Base-by-base conservation (phyloP, 2,888 invertebrate genomes). In the Magallana nippona region DNA sequence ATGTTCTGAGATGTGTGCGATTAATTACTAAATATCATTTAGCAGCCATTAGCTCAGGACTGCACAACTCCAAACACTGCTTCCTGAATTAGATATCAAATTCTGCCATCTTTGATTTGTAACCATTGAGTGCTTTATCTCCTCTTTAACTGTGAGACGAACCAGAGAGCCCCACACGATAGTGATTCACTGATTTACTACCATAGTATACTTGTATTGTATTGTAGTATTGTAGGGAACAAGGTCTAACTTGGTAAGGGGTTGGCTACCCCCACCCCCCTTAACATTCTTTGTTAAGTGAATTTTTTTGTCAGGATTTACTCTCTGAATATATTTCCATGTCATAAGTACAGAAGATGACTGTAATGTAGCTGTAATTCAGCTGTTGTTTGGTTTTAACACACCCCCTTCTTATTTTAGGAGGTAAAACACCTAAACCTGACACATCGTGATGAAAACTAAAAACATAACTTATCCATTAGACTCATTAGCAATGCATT, bases 1-100 rank as follows among this genome's bases (percentile, higher is more conserved):
- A 71, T 22, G 71, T 71, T 15, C 27, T 15, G 13, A 71, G 27
- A 71, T 71, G 27, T 71, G 71, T 71, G 71, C 27, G 22, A 71
- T 71, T 71, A 71, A 71, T 71, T 71, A 71, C 71, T 71, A 71
- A 71, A 71, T 71, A 71, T 71, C 71, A 71, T 71, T 71, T 71
- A 71, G 71, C 27, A 71, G 71, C 71, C 71, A 71, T 71, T 71
- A 71, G 71, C 71, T 71, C 71, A 71, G 15, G 71, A 27, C 71
- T 71, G 32, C 27, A 71, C n/a, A 71, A 71, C 71, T 71, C 71
- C 27, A 71, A 71, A 27, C 71, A 71, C 22, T 13, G 13, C 15
- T 32, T 27, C 32, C 71, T 71, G 71, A 71, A 32, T 71, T 27
- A 27, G 27, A 32, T 71, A 71, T 71, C 71, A 71, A 71, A 22